Evolutionary conservation across 2,797 vertebrate genomes (phyloP), one percentile per base, ranked within the genome.

Genomic region (Vireo griseus): DNA sequence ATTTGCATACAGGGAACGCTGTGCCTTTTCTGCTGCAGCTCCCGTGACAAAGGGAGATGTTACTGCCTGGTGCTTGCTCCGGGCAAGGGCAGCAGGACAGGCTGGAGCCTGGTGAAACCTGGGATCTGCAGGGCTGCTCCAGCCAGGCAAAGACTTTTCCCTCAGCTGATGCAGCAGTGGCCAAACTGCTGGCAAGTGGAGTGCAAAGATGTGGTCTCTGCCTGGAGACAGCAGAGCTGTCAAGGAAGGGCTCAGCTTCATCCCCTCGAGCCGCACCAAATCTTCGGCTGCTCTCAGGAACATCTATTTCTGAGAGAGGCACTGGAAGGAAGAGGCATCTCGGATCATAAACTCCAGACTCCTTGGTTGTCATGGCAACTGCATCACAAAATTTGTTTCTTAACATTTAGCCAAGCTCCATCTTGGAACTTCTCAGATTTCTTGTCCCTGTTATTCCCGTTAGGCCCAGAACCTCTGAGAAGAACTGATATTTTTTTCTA

Each of bases 321-420:
- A 48, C 5, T 28, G 72, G 48, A 57, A 94, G 18, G 63, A 63
- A 86, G 92, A 94, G 57, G 66, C 61, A 91, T 44, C 84, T 92
- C 87, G 61, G 75, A 94, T 42, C 75, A 86, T 16, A 79, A 92
- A 80, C 85, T 81, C 87, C 88, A 90, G 50, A 37, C 76, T 95
- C 76, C 68, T 94, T 25, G 54, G 94, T 90, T 80, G 95, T 28
- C 88, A 90, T 62, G 91, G 79, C 58, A 95, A 96, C 96, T 62
- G 82, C 76, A 92, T 86, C 93, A 86, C 75, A 86, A 54, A 92
- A 90, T 92, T 83, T 80, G 54, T 80, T 94, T 83, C 92, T 95
- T 83, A 88, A 68, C 75, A 58, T 80, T 83, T 72, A 94, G 69
- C 57, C 25, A 80, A 92, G 75, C 76, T 92, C 73, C 79, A 83